These are phyloP conservation scores for Apteryx owenii DNA, from an alignment of 2,113 vertebrate genomes.

Conservation along the genomic window DNA sequence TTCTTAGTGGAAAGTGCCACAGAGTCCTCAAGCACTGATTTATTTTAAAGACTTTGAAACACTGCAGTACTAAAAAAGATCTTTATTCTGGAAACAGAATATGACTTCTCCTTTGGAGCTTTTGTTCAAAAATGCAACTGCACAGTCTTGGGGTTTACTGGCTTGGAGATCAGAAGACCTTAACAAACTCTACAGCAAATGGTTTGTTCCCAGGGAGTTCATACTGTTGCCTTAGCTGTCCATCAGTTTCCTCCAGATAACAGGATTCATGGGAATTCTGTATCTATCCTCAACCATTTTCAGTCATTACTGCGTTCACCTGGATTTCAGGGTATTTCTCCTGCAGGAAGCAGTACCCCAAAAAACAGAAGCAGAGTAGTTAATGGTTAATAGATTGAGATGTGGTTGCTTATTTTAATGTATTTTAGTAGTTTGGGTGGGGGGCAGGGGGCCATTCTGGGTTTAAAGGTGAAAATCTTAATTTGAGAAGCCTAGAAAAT, in stretches of 20 bases:
- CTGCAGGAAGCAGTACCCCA: not conserved
- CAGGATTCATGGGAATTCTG: not conserved
- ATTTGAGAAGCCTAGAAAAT: not conserved
- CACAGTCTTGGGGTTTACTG: not conserved
- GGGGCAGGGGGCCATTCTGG: not conserved
- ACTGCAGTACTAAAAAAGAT: not conserved
- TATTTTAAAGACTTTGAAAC: slow-evolving; percentile 4
- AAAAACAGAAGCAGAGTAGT: not conserved
- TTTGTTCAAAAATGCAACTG: not conserved
- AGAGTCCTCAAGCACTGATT: not conserved
- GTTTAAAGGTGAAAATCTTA: not conserved
- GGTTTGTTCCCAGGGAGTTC: not conserved
- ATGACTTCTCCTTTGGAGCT: not conserved
- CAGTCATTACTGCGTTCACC: not conserved
- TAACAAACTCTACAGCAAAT: not conserved
- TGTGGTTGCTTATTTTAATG: not conserved
- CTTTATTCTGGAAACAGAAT: not conserved
- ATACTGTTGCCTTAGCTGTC: not conserved
- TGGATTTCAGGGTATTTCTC: not conserved
- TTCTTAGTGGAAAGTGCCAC: not conserved
- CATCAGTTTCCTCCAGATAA: not conserved
- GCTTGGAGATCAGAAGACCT: not conserved
- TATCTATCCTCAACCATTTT: not conserved
- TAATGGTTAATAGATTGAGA: not conserved
- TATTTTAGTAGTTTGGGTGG: not conserved